Evolutionary conservation across 2,113 vertebrate genomes (phyloP), one percentile per base, ranked within the genome.

Genomic region (Sapajus apella): DNA sequence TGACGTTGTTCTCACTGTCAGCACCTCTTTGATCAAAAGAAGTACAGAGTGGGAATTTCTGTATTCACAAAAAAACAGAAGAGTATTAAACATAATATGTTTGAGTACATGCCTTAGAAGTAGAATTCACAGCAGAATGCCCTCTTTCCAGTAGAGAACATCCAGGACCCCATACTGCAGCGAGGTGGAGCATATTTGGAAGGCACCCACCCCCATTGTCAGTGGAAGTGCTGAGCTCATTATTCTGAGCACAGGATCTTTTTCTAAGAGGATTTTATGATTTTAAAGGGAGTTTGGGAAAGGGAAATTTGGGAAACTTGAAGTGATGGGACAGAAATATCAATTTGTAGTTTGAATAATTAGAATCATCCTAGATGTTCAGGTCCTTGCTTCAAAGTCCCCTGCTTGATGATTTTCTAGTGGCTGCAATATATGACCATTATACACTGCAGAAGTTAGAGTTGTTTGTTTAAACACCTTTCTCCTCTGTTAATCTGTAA

Each of bases 21-120:
- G 32, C 50, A 90, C 87, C 55, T 93, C 82, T 66, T 72, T 72
- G 80, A 95, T 83, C 80, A 58, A 89, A 93, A 89, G n/a, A 79
- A 88, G 35, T 37, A 4, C 25, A 37, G 86, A 97, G 82, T 83
- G 35, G 72, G 50, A 93, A 47, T 56, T 43, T 92, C 12, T 35
- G 10, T 45, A 21, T 76, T 95, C 75, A 40, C 40, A 83, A 30
- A 92, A 30, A 92, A 43, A 5, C 55, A 66, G 56, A 55, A 37
- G 30, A 47, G 16, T 66, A n/a, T 64, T 92, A 50, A 83, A 88
- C 68, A 37, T 55, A 79, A 52, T 25, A 4, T 55, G n/a, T 93
- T 64, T 47, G 27, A 86, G 21, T 64, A 35, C 47, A 30, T 21
- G 16, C 35, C 56, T 83, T 75, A 47, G 83, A 90, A 66, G 17